phyloP scores from a whole-genome alignment of 2,888 invertebrate species.

The Reticulitermes lucifugus region DNA sequence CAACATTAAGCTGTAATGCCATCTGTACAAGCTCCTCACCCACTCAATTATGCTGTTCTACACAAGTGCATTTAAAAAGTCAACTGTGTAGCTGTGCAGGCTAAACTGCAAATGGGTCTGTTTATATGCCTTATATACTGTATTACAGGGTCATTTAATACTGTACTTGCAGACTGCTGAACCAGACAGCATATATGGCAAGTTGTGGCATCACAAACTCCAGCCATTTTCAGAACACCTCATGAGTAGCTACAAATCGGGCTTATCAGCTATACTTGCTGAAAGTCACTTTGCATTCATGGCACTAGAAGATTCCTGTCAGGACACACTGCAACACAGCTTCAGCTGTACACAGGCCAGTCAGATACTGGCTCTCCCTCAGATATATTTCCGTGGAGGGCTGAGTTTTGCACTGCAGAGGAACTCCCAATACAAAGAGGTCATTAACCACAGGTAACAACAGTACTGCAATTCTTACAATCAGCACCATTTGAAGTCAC shows the following conservation, averaged over 20 bases:
- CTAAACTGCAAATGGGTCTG: too few species aligned
- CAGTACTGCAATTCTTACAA: too few species aligned
- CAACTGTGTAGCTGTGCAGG: too few species aligned
- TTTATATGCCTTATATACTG: too few species aligned
- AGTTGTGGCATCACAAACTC: constrained; percentile 11
- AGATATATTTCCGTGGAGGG: constrained; percentile 23
- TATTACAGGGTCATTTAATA: background rate
- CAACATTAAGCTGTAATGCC: too few species aligned
- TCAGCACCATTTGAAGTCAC: too few species aligned
- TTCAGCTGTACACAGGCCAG: constrained; percentile 36
- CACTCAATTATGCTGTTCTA: too few species aligned
- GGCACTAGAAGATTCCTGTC: constrained; percentile 38
- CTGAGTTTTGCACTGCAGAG: constrained; percentile 34
- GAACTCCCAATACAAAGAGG: constrained; percentile 34
- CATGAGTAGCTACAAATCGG: constrained; percentile 1
- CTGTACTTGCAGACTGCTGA: constrained; percentile 3
- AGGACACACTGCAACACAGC: background rate
- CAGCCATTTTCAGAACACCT: constrained; percentile 15
- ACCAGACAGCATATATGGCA: background rate
- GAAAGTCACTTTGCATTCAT: constrained; percentile 36
- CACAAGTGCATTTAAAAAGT: too few species aligned
- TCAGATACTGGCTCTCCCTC: constrained; percentile 6
- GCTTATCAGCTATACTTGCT: constrained; percentile 12
- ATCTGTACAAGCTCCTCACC: too few species aligned
- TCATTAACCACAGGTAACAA: constrained; percentile 35